Evolutionary conservation across 1,140 invertebrate species (phyloP), one percentile per base, ranked within the genome.

Genomic region (Zaprionus taronus): DNA sequence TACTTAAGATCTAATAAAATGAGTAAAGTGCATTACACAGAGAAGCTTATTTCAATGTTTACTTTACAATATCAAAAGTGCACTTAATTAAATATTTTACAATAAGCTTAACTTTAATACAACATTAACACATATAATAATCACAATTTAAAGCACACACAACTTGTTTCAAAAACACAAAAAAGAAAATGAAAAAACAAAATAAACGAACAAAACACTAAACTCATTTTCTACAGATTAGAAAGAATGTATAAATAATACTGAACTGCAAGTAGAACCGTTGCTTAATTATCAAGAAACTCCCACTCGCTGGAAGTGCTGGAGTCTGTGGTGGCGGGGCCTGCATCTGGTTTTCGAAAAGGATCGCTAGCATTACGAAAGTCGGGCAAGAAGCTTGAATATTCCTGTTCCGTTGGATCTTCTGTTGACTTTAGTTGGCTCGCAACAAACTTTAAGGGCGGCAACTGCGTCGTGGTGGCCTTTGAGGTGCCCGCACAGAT

Each of bases 241-340:
- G 41, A 68, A 41, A 7, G 41, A 68, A 67, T 61, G 51, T 65
- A 56, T 49, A 15, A 15, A 26, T 64, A 87, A 80, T 78, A 75
- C 81, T 67, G 53, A 51, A 44, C 66, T 69, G 15, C 5, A 17
- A 24, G 15, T 5, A 34, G 20, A 7, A 26, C 49, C 17, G 11
- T 63, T n/a, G 4, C 11, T 60, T 79, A 92, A 49, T 92, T 92
- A 71, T 92, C 91, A 51, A 92, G 49, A 53, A 92, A 92, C 63
- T 92, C 91, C 91, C 91, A 92, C 73, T 92, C 91, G 68, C 89
- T 92, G 44, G 91, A 92, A 20, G 85, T 85, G 53, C 76, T 91
- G 2, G 91, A 92, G 47, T 87, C 80, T 17, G 77, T 77, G 47
- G 86, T 79, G 4, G 72, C 26, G 5, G 78, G 81, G 5, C n/a